Conservation (phyloP, 2,797 vertebrate genomes). For the Liparis tanakae region DNA sequence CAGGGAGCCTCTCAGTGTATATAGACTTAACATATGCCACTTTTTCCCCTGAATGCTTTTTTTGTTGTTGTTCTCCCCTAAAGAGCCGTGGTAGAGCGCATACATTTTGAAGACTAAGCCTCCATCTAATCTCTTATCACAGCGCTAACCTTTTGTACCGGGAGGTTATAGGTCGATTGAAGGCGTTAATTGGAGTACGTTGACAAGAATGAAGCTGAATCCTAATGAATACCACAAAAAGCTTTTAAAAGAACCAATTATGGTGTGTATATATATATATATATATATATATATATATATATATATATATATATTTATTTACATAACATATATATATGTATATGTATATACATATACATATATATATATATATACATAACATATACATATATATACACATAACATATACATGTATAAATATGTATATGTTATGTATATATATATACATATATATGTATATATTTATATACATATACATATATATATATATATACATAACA, state of each 20-base stretch:
- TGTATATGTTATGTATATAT: not conserved
- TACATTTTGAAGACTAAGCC: constrained; percentile 32
- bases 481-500: too few species aligned
- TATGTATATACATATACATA: not conserved
- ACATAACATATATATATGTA: not conserved
- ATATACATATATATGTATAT: not conserved
- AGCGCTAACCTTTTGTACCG: not conserved
- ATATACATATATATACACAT: too few species aligned
- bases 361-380: not conserved
- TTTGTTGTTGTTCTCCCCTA: not conserved
- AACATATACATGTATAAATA: too few species aligned
- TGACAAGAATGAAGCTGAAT: not conserved
- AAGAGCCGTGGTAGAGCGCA: constrained; percentile 19
- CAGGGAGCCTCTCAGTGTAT: constrained; percentile 50
- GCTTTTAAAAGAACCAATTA: not conserved
- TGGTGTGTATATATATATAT: not conserved
- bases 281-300: not conserved
- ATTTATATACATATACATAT: not conserved
- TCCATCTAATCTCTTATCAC: constrained; percentile 17
- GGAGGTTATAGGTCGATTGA: not conserved
- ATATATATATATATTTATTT: not conserved
- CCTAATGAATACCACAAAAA: not conserved
- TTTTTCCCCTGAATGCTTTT: constrained; percentile 35
- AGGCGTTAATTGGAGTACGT: not conserved
- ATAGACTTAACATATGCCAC: constrained; percentile 60